Base-by-base conservation (phyloP, 2,797 vertebrate genomes). In the Limosa lapponica region DNA sequence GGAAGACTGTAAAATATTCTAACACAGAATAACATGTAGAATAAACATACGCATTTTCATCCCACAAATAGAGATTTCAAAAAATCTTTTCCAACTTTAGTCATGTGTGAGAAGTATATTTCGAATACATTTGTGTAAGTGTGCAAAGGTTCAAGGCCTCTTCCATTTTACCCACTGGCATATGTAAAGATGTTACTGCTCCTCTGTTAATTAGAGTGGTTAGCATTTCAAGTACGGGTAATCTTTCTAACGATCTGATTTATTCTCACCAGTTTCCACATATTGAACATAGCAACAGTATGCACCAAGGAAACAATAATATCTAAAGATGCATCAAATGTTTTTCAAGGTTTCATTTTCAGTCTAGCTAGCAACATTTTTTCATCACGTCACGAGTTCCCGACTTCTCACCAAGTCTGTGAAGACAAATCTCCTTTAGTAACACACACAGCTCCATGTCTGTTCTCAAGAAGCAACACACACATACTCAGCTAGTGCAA, bases 341-440 rank as follows among this genome's bases (percentile, higher is more conserved):
- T 66, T 80, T 82, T 87, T 77, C 48, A 75, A 91, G 34, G 82
- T 84, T 95, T 92, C 83, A 86, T 62, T 85, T 90, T 82, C 83
- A 90, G 48, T 69, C 81, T 71, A 49, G 43, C 62, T 71, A 89
- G 34, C 15, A 58, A 13, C 4, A n/a, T 41, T 85, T 87, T 64
- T 83, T 82, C 52, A 36, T 59, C 48, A 14, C 20, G 8, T 37
- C 80, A 75, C 51, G 39, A 58, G 55, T 82, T 74, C 36, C 62
- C 36, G 48, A 7, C 44, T 84, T 85, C 65, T 89, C 65, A 88
- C 27, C 5, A 72, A 57, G 39, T 62, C 73, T 70, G 52, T 39
- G 55, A 64, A 52, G 22, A 36, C 11, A 1, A 28, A 39, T 32
- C 28, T 77, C 23, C 30, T 83, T 74, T 10, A 54, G 71, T 54